Evolutionary conservation across 1,140 invertebrate genomes (phyloP).

Genomic region (Drosophila pseudoananassae): DNA sequence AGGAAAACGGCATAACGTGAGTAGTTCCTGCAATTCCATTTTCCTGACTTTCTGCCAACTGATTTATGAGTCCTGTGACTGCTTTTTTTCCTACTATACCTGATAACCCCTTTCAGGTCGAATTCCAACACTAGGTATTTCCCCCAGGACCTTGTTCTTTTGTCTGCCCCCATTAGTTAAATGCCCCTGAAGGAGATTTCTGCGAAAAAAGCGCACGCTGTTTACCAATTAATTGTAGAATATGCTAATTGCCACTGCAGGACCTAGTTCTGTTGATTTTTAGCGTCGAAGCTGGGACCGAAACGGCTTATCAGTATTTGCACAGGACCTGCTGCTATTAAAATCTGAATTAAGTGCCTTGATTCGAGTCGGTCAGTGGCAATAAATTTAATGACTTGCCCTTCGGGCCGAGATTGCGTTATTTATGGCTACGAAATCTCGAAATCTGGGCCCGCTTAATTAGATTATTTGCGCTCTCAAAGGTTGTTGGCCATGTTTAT

Average conservation of each 20-base stretch:
- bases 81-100: slow-evolving; percentile 2
- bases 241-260: slow-evolving; percentile 67
- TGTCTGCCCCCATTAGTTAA: slow-evolving; percentile 17
- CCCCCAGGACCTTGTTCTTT: background rate
- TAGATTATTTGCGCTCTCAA: slow-evolving; percentile 62
- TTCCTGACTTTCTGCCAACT: background rate
- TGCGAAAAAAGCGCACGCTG: slow-evolving; percentile 16
- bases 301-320: slow-evolving; percentile 71
- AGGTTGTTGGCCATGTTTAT: slow-evolving; percentile 13
- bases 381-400: slow-evolving; percentile 77
- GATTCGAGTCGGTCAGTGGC: slow-evolving; percentile 58
- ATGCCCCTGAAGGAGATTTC: slow-evolving; percentile 11
- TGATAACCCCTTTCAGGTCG: slow-evolving; percentile 23
- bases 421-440: slow-evolving; percentile 57
- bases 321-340: slow-evolving; percentile 63
- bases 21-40: background rate
- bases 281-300: slow-evolving; percentile 17
- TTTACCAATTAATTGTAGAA: slow-evolving; percentile 70
- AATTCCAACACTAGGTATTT: background rate
- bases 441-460: slow-evolving; percentile 47
- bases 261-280: slow-evolving; percentile 21
- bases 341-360: slow-evolving; percentile 74
- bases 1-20: background rate
- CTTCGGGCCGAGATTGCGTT: slow-evolving; percentile 65
- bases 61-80: background rate